A percentile compares a stretch with the other conserved stretches of the same genome.
Evolutionary conservation across 2,113 vertebrate genomes (phyloP).

Genomic region (Megaceryle torquata): DNA sequence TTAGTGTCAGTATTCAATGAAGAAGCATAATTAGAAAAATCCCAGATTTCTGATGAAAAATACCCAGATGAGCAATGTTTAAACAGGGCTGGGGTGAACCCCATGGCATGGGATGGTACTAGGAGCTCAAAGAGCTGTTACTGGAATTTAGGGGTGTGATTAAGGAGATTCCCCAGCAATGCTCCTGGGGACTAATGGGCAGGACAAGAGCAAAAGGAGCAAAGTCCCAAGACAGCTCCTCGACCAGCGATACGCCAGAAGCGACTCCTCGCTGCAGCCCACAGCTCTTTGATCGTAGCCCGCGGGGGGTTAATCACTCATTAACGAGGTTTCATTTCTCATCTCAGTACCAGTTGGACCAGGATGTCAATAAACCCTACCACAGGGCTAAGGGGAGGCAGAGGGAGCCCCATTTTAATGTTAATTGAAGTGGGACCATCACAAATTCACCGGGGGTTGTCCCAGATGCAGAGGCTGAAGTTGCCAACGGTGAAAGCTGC

Average conservation of each 20-base stretch:
- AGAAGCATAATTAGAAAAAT: conserved; percentile 37
- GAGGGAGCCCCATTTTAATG: neutral
- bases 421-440: neutral
- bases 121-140: neutral
- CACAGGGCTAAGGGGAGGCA: neutral
- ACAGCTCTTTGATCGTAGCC: neutral
- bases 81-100: neutral
- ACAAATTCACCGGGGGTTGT: neutral
- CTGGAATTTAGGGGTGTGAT: neutral
- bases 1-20: neutral
- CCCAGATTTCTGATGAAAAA: neutral
- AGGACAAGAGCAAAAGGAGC: neutral
- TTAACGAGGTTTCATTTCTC: neutral
- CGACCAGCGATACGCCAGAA: accelerated
- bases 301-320: neutral
- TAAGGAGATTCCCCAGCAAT: neutral
- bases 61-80: neutral
- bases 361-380: neutral
- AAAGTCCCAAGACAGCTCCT: neutral
- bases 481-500: neutral
- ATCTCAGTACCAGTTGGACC: neutral
- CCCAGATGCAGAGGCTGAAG: neutral
- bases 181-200: neutral
- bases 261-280: neutral
- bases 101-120: neutral